Evolutionary conservation across 2,797 vertebrate species (phyloP), one percentile per base, ranked within the genome.

Genomic region (Eurystomus glaucurus): DNA sequence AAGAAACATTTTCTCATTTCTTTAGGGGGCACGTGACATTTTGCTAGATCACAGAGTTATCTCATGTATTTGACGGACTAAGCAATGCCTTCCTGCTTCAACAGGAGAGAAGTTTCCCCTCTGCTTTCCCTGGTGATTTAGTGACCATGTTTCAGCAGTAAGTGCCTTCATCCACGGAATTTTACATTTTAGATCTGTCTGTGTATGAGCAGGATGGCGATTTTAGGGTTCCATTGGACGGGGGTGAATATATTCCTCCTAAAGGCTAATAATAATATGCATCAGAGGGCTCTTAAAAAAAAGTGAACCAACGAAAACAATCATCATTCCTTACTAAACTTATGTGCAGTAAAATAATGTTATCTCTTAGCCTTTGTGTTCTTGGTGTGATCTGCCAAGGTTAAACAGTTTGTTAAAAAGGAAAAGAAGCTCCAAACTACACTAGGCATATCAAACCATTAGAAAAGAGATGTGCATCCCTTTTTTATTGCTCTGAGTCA

Each of bases 321-420:
- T 22, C 51, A 33, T 68, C 10, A 8, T 58, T 61, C 23, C 28
- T 82, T 41, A 39, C n/a, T 11, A 35, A 87, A 66, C 28, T 57
- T 57, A 26, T 3, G 15, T 70, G 50, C 46, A 11, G 23, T 62
- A 31, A 76, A 95, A 69, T 46, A 54, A 35, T 8, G 9, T 6
- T 46, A 0, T 46, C 26, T 22, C 57, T 82, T 55, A 66, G 48
- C n/a, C 75, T 88, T 93, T 85, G 78, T 77, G 74, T 39, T 88
- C 84, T 78, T 61, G 22, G 7, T 5, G 4, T 45, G 62, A 31
- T 91, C 68, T 94, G 60, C 29, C 84, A 78, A 87, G 82, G 74
- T 93, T 90, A 95, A 95, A 69, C 25, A 77, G 14, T 82, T 88
- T 60, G 43, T 39, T 52, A 64, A 78, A 93, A 91, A 62, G 66